These are phyloP conservation scores for Caenorhabditis drosophilae DNA, from an alignment of 2,888 invertebrate genomes.

Conservation along the genomic window DNA sequence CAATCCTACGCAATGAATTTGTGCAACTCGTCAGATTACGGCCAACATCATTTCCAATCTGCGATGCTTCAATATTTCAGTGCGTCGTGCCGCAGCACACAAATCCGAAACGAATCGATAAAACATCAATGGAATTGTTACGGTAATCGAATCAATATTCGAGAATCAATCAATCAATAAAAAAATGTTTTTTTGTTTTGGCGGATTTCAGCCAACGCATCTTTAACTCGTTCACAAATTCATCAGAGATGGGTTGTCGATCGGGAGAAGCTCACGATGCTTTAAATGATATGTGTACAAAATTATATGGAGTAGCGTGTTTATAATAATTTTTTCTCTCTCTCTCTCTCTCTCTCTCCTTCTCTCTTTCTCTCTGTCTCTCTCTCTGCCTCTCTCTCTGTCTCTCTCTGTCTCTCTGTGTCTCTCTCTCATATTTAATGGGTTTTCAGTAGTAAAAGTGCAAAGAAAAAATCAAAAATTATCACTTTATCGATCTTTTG, in stretches of 20 bases:
- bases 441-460: too few species aligned
- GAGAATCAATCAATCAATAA: background rate
- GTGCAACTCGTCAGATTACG: conserved; percentile 38
- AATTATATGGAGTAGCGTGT: conserved; percentile 41
- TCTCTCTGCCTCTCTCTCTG: too few species aligned
- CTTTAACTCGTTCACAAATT: conserved; percentile 37
- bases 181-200: too few species aligned
- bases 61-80: conserved; percentile 38
- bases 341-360: too few species aligned
- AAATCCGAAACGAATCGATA: conserved; percentile 19
- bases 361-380: too few species aligned
- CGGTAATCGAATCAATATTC: background rate
- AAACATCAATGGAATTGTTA: background rate
- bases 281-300: conserved; percentile 46
- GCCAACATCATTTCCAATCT: conserved; percentile 35
- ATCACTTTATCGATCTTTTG: too few species aligned
- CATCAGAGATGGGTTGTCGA: conserved; percentile 43
- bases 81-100: conserved; percentile 33
- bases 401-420: too few species aligned
- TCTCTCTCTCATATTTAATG: too few species aligned
- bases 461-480: too few species aligned
- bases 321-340: conserved; percentile 28
- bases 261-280: conserved; percentile 40
- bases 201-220: conserved; percentile 27
- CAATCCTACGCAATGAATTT: conserved; percentile 42